Evolutionary conservation across 2,797 vertebrate species (phyloP), one percentile per base, ranked within the genome.

Genomic region (Megalops cyprinoides): DNA sequence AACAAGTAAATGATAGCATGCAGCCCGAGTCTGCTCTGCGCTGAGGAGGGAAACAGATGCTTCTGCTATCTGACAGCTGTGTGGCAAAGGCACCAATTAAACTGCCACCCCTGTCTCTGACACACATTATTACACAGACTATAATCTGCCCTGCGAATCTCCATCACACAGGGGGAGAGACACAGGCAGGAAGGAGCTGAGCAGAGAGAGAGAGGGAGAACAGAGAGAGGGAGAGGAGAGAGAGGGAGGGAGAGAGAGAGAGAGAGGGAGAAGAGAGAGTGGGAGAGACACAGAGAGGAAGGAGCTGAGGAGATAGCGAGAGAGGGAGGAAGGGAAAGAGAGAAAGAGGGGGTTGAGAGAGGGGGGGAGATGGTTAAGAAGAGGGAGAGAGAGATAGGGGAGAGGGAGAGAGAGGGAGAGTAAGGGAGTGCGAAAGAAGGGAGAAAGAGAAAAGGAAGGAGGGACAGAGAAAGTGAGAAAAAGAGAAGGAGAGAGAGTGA

Each of bases 51-150:
- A 91, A 90, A 91, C 91, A 90, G 90, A 91, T 90, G 90, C 90
- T 62, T 34, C 73, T 79, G 90, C 82, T 82, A 86, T 85, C 84
- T 90, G 90, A 92, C 92, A 94, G 92, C 91, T 92, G 93, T 86
- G 86, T 79, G 81, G 82, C 80, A 86, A 87, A 91, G 86, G 89
- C 87, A 91, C 86, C 90, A 92, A 92, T 91, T 91, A 92, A 77
- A 88, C 81, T 87, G 88, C 84, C 87, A 85, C 84, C 85, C 87
- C 79, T 87, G 82, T 85, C 81, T 86, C 85, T 86, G 83, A 87
- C 86, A 89, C 86, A 89, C 88, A 90, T 87, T 90, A 89, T 89
- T 88, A 89, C 81, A 83, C 79, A 86, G 84, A 86, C 88, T 91
- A 87, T 90, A 90, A 91, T 90, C 88, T 90, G 83, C 81, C 82